Percentiles rank a stretch among this genome's conserved stretches.
phyloP scores from a whole-genome alignment of 2,888 invertebrate genomes.

The Polydrusus tereticollis region DNA sequence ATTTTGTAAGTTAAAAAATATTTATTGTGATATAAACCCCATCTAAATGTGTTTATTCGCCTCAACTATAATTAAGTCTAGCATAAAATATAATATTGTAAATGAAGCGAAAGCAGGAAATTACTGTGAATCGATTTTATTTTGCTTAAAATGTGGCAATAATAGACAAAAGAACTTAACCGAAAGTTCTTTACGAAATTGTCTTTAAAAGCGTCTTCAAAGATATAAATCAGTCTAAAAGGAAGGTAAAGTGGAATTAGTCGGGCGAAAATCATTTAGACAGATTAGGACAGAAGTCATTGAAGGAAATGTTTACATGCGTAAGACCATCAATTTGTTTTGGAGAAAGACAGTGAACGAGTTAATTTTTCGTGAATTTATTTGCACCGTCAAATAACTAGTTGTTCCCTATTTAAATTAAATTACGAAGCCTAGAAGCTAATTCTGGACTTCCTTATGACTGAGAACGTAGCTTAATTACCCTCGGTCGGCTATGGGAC shows the following conservation, averaged over 20 bases:
- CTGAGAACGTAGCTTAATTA: too few relatives aligned
- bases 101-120: background rate
- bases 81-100: background rate
- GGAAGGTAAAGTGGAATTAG: conserved; percentile 23
- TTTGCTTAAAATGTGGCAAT: background rate
- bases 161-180: conserved; percentile 14
- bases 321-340: conserved; percentile 32
- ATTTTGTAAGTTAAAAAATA: too few relatives aligned
- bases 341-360: background rate
- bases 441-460: too few relatives aligned
- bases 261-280: conserved; percentile 31
- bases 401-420: too few relatives aligned
- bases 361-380: background rate
- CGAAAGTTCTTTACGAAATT: conserved; percentile 14
- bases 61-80: too few relatives aligned
- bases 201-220: conserved; percentile 21
- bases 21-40: too few relatives aligned
- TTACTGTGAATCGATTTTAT: background rate
- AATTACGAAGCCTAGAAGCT: too few relatives aligned
- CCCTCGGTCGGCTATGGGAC: too few relatives aligned
- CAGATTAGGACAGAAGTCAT: conserved; percentile 32
- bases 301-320: conserved; percentile 36
- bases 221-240: conserved; percentile 24
- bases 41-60: too few relatives aligned
- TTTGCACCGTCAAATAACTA: too few relatives aligned